phyloP scores from a whole-genome alignment of 2,113 vertebrate species.

The Dicerorhinus sumatrensis region DNA sequence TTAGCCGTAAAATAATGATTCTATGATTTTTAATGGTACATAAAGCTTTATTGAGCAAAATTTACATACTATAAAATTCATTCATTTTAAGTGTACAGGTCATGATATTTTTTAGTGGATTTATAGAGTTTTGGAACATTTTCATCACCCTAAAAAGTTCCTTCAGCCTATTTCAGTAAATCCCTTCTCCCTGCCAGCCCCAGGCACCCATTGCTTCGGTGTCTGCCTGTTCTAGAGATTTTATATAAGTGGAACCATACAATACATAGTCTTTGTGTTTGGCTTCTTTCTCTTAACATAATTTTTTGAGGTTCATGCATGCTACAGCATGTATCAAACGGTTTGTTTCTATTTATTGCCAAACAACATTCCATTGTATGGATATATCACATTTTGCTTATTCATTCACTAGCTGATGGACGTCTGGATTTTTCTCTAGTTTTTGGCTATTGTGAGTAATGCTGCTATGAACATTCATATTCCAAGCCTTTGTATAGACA shows the following conservation, averaged over 20 bases:
- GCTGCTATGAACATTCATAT: background rate
- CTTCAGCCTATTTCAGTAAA: background rate
- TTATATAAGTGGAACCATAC: background rate
- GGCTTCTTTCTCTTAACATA: background rate
- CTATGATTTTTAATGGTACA: background rate
- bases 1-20: background rate
- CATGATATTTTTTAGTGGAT: background rate
- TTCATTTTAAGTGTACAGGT: background rate
- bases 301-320: background rate
- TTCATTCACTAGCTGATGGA: background rate
- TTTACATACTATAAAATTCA: background rate
- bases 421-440: background rate
- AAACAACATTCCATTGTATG: background rate
- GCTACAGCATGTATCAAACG: background rate
- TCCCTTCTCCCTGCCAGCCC: background rate
- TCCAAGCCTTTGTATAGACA: background rate
- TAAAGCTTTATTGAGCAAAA: background rate
- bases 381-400: background rate
- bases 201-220: background rate
- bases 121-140: background rate
- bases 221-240: background rate
- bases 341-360: background rate
- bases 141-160: background rate
- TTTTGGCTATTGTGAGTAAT: background rate
- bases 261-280: background rate